Evolutionary conservation across 1,140 invertebrate genomes (phyloP), one percentile per base, ranked within the genome.

Genomic region (Sarcophaga bullata): DNA sequence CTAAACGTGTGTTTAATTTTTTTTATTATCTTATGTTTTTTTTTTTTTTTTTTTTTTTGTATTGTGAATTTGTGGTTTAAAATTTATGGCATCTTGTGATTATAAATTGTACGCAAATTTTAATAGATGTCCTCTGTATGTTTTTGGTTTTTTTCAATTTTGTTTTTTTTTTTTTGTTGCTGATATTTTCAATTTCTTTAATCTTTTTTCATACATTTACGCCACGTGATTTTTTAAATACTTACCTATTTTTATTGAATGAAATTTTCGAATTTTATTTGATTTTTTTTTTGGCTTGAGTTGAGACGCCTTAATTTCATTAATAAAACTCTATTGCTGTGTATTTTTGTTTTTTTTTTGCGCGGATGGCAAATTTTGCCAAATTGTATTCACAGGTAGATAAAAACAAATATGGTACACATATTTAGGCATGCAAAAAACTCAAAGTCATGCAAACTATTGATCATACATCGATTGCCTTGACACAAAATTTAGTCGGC

Each of bases 221-320:
- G 73, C 73, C 73, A 76, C 73, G 73, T 49, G 15, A 17, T 48
- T 49, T 76, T 76, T 76, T 76, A 76, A 76, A 76, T 76, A 17
- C 46, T 68, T 19, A n/a, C n/a, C n/a, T 68, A 6, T 76, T 76
- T 76, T 76, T 49, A 76, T n/a, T 76, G 73, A 76, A 76, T 76
- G 73, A 76, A 76, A n/a, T n/a, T 76, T 76, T 73, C 49, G 48
- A 17, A 47, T 76, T 62, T 15, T 62, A n/a, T 62, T 13, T n/a
- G 13, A n/a, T 62, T 17, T n/a, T 17, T 17, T 15, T n/a, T 37
- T 1, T 37, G 4, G 25, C 4, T 2, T 37, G 25, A 37, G 25
- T 37, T 37, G 25, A 37, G 25, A 37, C 25, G 25, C n/a, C 4
- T 37, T 37, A 37, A 37, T n/a, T 37, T 37, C 25, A 37, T 37